Evolutionary conservation across 2,113 vertebrate genomes (phyloP).

Genomic region (Gorilla gorilla): DNA sequence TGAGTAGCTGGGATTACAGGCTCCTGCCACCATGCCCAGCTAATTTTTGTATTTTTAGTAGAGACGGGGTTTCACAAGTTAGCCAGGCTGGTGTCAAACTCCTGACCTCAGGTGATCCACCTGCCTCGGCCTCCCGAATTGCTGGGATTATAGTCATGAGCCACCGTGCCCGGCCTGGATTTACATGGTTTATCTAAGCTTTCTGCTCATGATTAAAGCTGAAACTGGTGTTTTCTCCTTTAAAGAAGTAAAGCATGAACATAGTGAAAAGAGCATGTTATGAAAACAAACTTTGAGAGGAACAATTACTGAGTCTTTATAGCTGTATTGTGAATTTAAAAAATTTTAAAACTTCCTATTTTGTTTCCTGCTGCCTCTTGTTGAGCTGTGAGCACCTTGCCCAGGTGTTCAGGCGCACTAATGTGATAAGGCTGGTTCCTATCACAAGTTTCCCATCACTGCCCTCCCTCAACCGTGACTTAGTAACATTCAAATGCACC

Average conservation of each 20-base stretch:
- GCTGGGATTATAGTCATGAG: too few relatives aligned
- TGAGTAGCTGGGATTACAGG: too few relatives aligned
- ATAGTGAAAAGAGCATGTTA: neutral
- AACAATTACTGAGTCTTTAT: neutral
- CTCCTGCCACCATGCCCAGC: too few relatives aligned
- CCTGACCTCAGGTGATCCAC: too few relatives aligned
- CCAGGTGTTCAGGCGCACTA: neutral
- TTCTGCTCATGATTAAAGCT: neutral
- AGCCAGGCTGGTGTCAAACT: too few relatives aligned
- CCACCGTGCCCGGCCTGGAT: neutral
- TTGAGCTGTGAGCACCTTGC: too few relatives aligned
- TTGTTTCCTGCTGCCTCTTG: neutral
- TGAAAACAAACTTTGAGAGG: neutral
- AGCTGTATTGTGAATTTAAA: neutral
- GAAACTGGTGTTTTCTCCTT: neutral
- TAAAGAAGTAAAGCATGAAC: slow-evolving; percentile 18
- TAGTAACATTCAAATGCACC: neutral
- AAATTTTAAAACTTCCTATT: neutral
- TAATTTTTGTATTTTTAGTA: too few relatives aligned
- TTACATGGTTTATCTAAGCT: neutral
- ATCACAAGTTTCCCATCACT: too few relatives aligned
- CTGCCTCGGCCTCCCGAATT: too few relatives aligned
- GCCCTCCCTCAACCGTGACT: too few relatives aligned
- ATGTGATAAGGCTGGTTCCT: neutral
- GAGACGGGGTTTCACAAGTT: too few relatives aligned